Evolutionary conservation across 1,140 invertebrate species (phyloP).

Genomic region (Anastrepha ludens): DNA sequence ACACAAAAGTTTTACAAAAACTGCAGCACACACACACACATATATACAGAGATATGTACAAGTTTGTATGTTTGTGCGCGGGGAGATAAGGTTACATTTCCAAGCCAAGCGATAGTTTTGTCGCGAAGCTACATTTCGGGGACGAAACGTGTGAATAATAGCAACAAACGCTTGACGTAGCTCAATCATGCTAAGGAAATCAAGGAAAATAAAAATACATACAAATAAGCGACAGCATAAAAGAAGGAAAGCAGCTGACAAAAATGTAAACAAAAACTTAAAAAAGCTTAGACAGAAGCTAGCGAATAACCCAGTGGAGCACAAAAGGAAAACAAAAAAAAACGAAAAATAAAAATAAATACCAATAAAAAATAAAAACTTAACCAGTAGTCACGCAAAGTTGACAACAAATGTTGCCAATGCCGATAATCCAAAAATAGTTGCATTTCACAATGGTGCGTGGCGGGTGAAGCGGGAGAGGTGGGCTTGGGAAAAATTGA

Average conservation of each 20-base stretch:
- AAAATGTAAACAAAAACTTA: background rate
- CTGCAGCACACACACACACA: background rate
- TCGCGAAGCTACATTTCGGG: background rate
- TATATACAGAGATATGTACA: too few species aligned
- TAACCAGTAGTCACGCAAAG: background rate
- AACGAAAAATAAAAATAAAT: background rate
- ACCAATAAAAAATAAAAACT: background rate
- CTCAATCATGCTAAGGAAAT: background rate
- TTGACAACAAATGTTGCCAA: background rate
- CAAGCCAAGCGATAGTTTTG: background rate
- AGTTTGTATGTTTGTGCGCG: background rate
- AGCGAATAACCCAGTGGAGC: too few species aligned
- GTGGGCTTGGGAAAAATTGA: too few species aligned
- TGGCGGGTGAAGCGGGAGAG: background rate
- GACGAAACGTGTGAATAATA: background rate
- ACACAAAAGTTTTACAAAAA: background rate
- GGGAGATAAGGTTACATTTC: background rate
- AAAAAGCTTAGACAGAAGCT: background rate
- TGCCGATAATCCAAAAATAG: constrained; percentile 15
- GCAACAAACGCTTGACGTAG: background rate
- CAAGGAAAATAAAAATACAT: background rate
- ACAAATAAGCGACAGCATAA: background rate
- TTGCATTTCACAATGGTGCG: background rate
- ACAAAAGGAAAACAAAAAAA: background rate
- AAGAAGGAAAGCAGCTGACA: background rate